Conservation (phyloP, 1,140 invertebrate genomes). For the Zeugodacus cucurbitae region DNA sequence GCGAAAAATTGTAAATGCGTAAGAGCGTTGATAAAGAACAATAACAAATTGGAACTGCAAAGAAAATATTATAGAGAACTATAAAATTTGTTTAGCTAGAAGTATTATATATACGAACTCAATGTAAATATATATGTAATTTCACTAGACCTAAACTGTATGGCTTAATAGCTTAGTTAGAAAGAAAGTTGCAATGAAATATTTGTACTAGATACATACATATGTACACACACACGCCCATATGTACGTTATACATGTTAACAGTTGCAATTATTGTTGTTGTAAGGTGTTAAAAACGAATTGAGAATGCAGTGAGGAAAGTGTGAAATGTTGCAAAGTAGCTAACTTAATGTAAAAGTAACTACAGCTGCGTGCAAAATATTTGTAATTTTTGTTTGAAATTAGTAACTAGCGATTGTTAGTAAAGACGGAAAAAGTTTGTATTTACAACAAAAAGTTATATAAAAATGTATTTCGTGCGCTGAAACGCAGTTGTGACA, state of each 20-base stretch:
- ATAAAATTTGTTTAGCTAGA: background rate
- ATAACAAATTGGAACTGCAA: background rate
- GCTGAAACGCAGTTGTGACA: too few species aligned
- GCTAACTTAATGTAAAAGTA: too few species aligned
- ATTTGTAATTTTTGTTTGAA: too few species aligned
- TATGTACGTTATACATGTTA: background rate
- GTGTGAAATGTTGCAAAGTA: background rate
- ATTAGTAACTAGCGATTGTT: too few species aligned
- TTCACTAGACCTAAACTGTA: background rate
- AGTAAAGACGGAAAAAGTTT: too few species aligned
- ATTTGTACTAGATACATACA: background rate
- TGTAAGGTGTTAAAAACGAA: background rate
- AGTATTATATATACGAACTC: background rate
- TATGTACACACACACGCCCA: background rate
- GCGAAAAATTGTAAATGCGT: background rate
- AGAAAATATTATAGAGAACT: background rate
- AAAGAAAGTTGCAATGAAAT: background rate
- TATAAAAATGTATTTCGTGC: too few species aligned
- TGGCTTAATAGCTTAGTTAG: background rate
- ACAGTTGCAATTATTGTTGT: background rate
- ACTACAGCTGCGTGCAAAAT: too few species aligned
- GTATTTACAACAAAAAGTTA: too few species aligned
- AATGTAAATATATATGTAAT: background rate
- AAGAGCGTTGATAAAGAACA: too few species aligned
- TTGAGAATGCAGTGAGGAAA: background rate